Percentiles rank a stretch among this genome's conserved stretches.
These are phyloP conservation scores for Eupristina koningsbergeri DNA, from an alignment of 1,140 invertebrate genomes.

Conservation along the genomic window DNA sequence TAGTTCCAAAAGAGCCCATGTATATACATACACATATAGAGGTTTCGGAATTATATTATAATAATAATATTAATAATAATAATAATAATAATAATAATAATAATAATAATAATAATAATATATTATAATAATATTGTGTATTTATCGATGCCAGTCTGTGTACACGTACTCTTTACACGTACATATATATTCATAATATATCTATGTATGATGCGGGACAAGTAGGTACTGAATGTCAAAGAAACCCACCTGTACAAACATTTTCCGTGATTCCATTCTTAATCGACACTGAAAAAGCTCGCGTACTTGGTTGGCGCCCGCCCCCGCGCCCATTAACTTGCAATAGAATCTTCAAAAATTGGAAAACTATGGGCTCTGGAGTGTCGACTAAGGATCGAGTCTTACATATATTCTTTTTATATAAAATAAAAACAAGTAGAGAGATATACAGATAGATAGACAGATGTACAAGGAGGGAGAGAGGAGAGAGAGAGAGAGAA, in stretches of 20 bases:
- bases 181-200: not conserved
- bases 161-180: slow-evolving; percentile 47
- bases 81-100: no score
- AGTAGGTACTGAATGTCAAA: slow-evolving; percentile 43
- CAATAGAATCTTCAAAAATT: slow-evolving; percentile 47
- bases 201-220: slow-evolving; percentile 27
- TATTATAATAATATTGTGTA: slow-evolving; percentile 37
- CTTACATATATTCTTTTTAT: slow-evolving; percentile 15
- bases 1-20: slow-evolving; percentile 41
- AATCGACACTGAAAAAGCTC: slow-evolving; percentile 36
- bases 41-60: slow-evolving; percentile 28
- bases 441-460: not conserved
- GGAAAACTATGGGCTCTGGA: slow-evolving; percentile 27
- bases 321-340: slow-evolving; percentile 33
- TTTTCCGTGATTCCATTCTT: slow-evolving; percentile 35
- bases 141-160: slow-evolving; percentile 47
- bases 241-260: slow-evolving; percentile 31
- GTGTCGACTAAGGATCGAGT: slow-evolving; percentile 40
- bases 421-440: not conserved
- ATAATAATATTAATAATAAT: no score
- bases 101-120: no score
- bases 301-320: slow-evolving; percentile 7
- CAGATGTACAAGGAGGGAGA: not conserved
- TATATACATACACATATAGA: slow-evolving; percentile 48
- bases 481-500: not conserved